Percentiles rank a stretch among this genome's conserved stretches.
Conservation (phyloP, 1,140 invertebrate species). For the Ips nitidus region DNA sequence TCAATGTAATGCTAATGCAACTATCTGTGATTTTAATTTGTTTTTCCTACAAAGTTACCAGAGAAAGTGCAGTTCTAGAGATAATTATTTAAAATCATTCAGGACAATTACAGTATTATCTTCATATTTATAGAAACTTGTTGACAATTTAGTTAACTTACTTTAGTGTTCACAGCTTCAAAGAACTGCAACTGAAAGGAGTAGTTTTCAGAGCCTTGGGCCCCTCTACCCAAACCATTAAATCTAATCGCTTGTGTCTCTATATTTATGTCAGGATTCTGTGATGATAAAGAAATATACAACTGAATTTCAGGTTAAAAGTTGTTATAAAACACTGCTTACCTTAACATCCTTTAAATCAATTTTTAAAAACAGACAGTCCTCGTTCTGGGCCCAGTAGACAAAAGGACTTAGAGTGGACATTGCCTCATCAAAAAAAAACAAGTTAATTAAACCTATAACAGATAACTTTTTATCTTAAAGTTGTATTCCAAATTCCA, state of each 20-base stretch:
- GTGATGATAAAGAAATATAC: background rate
- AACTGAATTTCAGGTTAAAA: background rate
- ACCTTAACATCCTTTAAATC: slow-evolving; percentile 82
- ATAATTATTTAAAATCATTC: background rate
- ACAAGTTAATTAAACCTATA: no score
- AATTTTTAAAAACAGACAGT: slow-evolving; percentile 74
- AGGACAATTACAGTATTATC: background rate
- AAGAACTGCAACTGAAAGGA: slow-evolving; percentile 61
- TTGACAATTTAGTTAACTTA: slow-evolving; percentile 48
- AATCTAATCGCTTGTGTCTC: slow-evolving; percentile 18
- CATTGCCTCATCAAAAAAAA: slow-evolving; percentile 20
- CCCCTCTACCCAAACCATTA: slow-evolving; percentile 65
- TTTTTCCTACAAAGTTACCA: slow-evolving; percentile 51
- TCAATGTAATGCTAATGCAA: slow-evolving; percentile 74
- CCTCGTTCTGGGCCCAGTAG: slow-evolving; percentile 89
- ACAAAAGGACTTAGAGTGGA: slow-evolving; percentile 75
- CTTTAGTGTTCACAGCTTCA: slow-evolving; percentile 64
- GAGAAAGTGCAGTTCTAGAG: background rate
- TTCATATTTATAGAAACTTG: background rate
- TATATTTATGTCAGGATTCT: slow-evolving; percentile 16
- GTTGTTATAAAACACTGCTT: slow-evolving; percentile 30
- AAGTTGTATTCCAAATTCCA: no score
- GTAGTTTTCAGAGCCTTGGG: slow-evolving; percentile 69
- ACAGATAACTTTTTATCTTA: no score
- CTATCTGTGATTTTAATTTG: slow-evolving; percentile 68